These are phyloP conservation scores for Erebia ligea DNA, from an alignment of 2,888 invertebrate species.

Conservation along the genomic window DNA sequence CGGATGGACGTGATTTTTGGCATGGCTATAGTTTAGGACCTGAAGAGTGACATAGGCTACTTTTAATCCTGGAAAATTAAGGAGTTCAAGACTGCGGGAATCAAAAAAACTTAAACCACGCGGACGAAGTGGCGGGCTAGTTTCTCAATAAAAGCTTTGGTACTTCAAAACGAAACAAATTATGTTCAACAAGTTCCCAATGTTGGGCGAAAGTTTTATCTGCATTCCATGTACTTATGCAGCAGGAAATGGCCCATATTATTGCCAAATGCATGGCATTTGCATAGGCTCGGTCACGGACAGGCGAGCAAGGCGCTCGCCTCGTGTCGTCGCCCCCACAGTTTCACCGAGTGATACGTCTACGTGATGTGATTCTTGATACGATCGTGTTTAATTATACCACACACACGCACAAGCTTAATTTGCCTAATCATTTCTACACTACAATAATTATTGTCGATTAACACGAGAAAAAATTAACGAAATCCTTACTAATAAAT, in stretches of 20 bases:
- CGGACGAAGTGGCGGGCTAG: no score
- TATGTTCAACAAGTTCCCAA: constrained; percentile 16
- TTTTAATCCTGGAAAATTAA: no score
- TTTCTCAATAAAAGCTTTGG: no score
- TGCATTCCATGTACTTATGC: constrained; percentile 52
- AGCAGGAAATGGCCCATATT: constrained; percentile 67
- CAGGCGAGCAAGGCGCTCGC: constrained; percentile 43
- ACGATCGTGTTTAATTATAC: constrained; percentile 42
- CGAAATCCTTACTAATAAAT: no score
- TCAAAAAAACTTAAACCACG: no score
- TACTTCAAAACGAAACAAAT: no score
- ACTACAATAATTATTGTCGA: constrained; percentile 9
- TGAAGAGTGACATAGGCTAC: no score
- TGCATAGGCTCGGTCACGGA: constrained; percentile 65
- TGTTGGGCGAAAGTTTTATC: constrained; percentile 53
- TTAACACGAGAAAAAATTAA: constrained; percentile 25
- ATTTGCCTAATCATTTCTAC: constrained; percentile 54
- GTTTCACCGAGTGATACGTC: constrained; percentile 60
- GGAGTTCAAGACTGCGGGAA: no score
- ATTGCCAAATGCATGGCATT: constrained; percentile 62
- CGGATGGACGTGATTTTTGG: no score
- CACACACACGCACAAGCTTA: constrained; percentile 46
- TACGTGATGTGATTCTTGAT: constrained; percentile 57
- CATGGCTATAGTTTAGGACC: no score
- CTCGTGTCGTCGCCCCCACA: constrained; percentile 45